These are phyloP conservation scores for Anabacerthia variegaticeps DNA, from an alignment of 2,797 vertebrate genomes.

Conservation along the genomic window DNA sequence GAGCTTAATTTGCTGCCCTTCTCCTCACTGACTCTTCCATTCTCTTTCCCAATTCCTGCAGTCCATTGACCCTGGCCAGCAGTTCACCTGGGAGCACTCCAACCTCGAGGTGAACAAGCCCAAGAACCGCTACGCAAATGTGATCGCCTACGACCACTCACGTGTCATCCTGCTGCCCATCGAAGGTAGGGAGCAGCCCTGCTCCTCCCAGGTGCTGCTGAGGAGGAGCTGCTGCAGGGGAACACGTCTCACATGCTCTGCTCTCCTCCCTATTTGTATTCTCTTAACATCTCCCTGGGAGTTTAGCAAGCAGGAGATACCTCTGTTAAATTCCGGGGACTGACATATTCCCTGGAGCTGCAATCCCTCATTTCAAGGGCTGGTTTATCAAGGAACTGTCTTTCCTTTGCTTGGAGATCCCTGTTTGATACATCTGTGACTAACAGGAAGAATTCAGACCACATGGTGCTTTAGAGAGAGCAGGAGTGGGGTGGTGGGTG, in stretches of 20 bases:
- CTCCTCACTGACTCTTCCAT: background rate
- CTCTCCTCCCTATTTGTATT: background rate
- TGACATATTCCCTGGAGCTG: background rate
- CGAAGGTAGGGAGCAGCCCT: conserved; percentile 80
- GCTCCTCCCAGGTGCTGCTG: accelerated
- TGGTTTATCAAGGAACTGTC: background rate
- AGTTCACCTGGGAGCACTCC: conserved; percentile 99
- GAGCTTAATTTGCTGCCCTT: background rate
- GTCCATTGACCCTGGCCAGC: conserved; percentile 98
- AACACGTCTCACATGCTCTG: accelerated
- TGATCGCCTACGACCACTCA: conserved; percentile 98
- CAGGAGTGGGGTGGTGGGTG: background rate
- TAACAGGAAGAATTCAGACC: background rate
- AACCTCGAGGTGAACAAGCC: conserved; percentile 99
- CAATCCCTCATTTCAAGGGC: background rate
- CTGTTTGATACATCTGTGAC: background rate
- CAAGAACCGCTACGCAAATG: conserved; percentile 97
- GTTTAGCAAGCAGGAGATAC: background rate
- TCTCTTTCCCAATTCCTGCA: conserved; percentile 46
- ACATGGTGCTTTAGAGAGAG: background rate
- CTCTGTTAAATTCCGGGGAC: background rate
- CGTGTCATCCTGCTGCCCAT: conserved; percentile 94
- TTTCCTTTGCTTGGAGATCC: background rate
- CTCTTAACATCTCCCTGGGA: background rate
- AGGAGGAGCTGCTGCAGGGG: background rate